These are phyloP conservation scores for Antheraea pernyi DNA, from an alignment of 1,140 invertebrate species.

Conservation along the genomic window DNA sequence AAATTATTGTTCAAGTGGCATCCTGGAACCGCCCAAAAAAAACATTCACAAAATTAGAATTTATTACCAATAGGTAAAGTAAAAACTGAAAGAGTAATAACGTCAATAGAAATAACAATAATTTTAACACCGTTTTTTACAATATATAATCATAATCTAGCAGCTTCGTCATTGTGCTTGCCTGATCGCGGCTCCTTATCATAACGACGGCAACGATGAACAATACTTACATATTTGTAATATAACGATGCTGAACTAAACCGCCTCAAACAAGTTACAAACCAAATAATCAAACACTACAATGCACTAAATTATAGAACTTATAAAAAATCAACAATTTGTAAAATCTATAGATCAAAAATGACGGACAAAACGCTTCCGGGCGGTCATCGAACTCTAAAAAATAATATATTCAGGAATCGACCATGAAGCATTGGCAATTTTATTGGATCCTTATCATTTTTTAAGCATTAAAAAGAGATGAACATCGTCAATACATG, in stretches of 20 bases:
- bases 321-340: conserved; percentile 36
- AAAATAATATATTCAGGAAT: conserved; percentile 23
- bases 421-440: conserved; percentile 2
- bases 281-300: conserved; percentile 16
- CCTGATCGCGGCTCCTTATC: conserved; percentile 17
- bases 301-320: conserved; percentile 29
- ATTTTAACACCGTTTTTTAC: neutral
- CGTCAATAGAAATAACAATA: neutral
- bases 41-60: neutral
- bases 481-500: neutral
- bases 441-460: conserved; percentile 9
- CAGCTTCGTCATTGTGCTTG: conserved; percentile 54
- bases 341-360: conserved; percentile 58
- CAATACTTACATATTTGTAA: conserved; percentile 41
- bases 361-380: conserved; percentile 58
- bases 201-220: conserved; percentile 5
- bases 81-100: neutral
- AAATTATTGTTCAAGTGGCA: conserved; percentile 5
- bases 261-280: conserved; percentile 12
- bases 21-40: conserved; percentile 44
- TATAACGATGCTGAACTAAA: conserved; percentile 13
- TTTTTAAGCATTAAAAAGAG: conserved; percentile 15
- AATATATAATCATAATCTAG: conserved; percentile 38
- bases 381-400: conserved; percentile 40
- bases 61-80: neutral